Conservation (phyloP, 2,888 invertebrate species). For the Malthinus seriepunctatus region DNA sequence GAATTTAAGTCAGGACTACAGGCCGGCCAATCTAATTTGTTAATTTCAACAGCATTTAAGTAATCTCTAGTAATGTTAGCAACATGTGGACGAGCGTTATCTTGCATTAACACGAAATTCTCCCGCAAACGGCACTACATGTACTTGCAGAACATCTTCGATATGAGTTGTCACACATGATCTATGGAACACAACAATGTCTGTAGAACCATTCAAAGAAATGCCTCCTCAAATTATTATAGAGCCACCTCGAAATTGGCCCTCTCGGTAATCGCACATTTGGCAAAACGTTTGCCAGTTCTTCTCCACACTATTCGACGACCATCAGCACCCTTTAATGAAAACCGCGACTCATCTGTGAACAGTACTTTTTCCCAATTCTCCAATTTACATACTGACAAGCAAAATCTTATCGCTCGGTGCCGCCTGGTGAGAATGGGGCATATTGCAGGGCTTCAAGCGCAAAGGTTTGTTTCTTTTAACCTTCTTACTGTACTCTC, state of each 20-base stretch:
- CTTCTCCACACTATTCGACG: neutral
- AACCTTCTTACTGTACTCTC: neutral
- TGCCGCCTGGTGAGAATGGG: neutral
- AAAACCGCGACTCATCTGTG: neutral
- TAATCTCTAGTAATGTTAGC: no score
- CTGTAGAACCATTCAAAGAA: neutral
- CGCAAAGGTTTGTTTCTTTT: neutral
- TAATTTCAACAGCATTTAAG: no score
- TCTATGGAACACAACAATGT: no score
- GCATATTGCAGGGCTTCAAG: neutral
- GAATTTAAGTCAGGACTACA: no score
- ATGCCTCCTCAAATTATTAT: neutral
- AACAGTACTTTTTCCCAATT: constrained; percentile 1
- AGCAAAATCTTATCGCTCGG: neutral
- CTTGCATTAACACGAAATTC: no score
- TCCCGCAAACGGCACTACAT: no score
- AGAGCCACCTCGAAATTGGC: neutral
- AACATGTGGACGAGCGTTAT: no score
- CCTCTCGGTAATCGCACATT: neutral
- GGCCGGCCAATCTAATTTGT: no score
- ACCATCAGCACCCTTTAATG: neutral
- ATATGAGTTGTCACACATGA: no score
- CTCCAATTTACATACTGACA: neutral
- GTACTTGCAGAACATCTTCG: no score
- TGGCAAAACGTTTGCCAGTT: neutral